Evolutionary conservation across 2,888 invertebrate species (phyloP).

Genomic region (Pyrochroa serraticornis): DNA sequence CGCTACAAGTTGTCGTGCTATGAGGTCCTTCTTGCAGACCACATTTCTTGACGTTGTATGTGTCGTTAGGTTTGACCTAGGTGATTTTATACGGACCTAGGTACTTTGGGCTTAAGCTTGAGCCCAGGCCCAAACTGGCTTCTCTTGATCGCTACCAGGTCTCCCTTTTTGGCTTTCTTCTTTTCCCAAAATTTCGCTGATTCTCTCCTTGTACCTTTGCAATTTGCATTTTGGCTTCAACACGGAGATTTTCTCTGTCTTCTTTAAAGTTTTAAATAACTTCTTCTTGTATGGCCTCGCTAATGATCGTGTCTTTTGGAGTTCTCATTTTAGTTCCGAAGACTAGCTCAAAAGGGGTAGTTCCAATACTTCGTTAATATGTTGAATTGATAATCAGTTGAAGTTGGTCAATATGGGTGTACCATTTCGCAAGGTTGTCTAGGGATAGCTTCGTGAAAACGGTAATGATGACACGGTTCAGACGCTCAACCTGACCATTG

Average conservation of each 20-base stretch:
- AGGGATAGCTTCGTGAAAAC: slow-evolving; percentile 47
- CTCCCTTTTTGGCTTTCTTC: too few species aligned
- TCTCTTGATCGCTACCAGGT: slow-evolving; percentile 45
- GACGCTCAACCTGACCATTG: slow-evolving; percentile 50
- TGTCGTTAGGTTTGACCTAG: slow-evolving; percentile 38
- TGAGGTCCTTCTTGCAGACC: too few species aligned
- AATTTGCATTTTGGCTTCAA: slow-evolving; percentile 1
- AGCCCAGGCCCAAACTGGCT: slow-evolving; percentile 45
- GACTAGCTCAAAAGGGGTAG: slow-evolving; percentile 36
- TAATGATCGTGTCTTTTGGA: slow-evolving; percentile 31
- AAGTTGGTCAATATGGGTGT: slow-evolving; percentile 25
- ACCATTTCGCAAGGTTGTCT: slow-evolving; percentile 45
- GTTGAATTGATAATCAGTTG: slow-evolving; percentile 33
- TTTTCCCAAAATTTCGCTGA: slow-evolving; percentile 15
- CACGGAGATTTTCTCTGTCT: slow-evolving; percentile 24
- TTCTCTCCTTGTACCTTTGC: slow-evolving; percentile 37
- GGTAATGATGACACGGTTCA: slow-evolving; percentile 43
- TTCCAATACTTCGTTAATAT: slow-evolving; percentile 32
- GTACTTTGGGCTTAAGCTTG: slow-evolving; percentile 22
- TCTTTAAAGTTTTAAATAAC: slow-evolving; percentile 26
- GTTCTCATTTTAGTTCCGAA: slow-evolving; percentile 35
- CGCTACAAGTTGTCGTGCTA: too few species aligned
- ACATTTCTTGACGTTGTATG: slow-evolving; percentile 37
- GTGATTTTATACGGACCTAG: slow-evolving; percentile 45
- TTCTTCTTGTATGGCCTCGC: slow-evolving; percentile 33